Evolutionary conservation across 2,888 invertebrate genomes (phyloP).

Genomic region (Xylota segnis): DNA sequence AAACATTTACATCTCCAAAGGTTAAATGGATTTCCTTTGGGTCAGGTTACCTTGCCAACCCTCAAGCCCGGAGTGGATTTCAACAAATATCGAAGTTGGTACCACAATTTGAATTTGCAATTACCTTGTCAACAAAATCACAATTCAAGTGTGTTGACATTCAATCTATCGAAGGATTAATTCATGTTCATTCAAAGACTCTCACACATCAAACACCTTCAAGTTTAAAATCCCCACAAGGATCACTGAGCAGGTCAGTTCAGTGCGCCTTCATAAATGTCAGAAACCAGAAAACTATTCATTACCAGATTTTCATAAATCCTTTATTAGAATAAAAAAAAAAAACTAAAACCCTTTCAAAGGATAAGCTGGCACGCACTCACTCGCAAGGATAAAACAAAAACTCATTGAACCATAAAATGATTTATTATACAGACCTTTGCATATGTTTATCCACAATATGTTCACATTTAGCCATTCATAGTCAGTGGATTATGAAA

Average conservation of each 20-base stretch:
- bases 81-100: too few species aligned
- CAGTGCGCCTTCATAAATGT: constrained; percentile 8
- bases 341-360: too few species aligned
- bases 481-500: constrained; percentile 18
- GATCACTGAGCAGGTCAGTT: neutral
- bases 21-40: too few species aligned
- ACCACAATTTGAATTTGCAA: too few species aligned
- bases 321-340: neutral
- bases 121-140: neutral
- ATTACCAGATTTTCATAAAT: neutral
- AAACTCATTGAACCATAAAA: constrained; percentile 26
- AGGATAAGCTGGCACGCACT: too few species aligned
- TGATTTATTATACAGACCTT: constrained; percentile 41
- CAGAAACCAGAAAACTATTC: constrained; percentile 12
- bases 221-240: neutral
- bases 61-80: too few species aligned
- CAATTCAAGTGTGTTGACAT: neutral
- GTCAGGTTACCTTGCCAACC: too few species aligned
- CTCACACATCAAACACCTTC: neutral
- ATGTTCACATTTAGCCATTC: constrained; percentile 16
- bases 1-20: too few species aligned
- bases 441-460: constrained; percentile 16
- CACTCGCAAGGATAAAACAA: neutral
- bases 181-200: neutral
- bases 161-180: neutral